phyloP scores from a whole-genome alignment of 2,113 vertebrate genomes.

The Nibea coibor region DNA sequence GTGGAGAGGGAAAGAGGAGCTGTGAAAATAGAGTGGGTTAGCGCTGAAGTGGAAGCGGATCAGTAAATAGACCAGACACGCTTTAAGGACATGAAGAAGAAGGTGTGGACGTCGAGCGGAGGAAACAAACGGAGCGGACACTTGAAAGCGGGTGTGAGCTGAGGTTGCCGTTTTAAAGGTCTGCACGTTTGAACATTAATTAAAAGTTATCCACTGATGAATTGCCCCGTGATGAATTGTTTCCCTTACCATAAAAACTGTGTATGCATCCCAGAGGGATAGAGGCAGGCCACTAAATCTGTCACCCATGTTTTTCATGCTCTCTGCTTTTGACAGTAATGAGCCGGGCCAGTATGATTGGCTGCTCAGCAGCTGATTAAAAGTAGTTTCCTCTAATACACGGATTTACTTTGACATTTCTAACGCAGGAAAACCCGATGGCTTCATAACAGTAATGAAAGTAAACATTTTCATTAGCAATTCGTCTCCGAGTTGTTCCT shows the following conservation, averaged over 20 bases:
- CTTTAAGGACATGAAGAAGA: slow-evolving; percentile 42
- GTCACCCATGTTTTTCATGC: slow-evolving; percentile 75
- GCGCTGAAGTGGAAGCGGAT: slow-evolving; percentile 43
- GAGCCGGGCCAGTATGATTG: slow-evolving; percentile 70
- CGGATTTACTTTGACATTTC: slow-evolving; percentile 76
- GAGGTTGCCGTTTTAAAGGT: slow-evolving; percentile 64
- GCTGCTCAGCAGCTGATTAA: slow-evolving; percentile 77
- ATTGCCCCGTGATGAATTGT: slow-evolving; percentile 77
- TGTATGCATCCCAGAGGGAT: slow-evolving; percentile 62
- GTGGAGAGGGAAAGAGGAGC: slow-evolving; percentile 56
- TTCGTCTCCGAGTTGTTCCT: slow-evolving; percentile 18
- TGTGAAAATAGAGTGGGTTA: slow-evolving; percentile 51
- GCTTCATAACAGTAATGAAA: slow-evolving; percentile 26
- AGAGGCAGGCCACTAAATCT: slow-evolving; percentile 73
- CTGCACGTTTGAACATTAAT: slow-evolving; percentile 70
- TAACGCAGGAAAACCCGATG: slow-evolving; percentile 24
- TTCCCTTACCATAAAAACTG: slow-evolving; percentile 78
- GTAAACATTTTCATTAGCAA: slow-evolving; percentile 35
- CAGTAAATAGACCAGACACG: slow-evolving; percentile 52
- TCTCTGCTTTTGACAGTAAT: slow-evolving; percentile 74
- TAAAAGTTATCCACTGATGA: slow-evolving; percentile 79
- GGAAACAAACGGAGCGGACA: slow-evolving; percentile 41
- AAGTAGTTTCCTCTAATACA: slow-evolving; percentile 67
- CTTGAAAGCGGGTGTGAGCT: slow-evolving; percentile 26
- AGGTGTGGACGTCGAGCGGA: slow-evolving; percentile 21